phyloP scores from a whole-genome alignment of 2,888 invertebrate species.

The Hedychridium roseum region DNA sequence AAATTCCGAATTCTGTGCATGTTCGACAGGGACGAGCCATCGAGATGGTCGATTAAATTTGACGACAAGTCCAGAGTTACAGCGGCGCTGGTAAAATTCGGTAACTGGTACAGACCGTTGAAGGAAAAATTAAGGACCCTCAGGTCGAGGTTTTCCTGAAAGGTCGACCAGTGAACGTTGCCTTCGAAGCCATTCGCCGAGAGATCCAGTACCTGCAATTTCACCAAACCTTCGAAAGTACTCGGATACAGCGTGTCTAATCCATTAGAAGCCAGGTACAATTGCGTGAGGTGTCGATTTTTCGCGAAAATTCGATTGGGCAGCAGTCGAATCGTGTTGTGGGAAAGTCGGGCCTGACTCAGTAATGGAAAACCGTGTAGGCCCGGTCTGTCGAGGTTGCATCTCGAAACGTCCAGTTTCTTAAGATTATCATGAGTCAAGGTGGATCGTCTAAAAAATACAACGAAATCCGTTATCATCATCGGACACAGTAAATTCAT shows the following conservation, averaged over 20 bases:
- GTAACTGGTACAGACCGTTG: conserved; percentile 45
- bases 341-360: conserved; percentile 68
- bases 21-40: conserved; percentile 31
- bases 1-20: conserved; percentile 70
- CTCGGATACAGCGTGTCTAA: conserved; percentile 69
- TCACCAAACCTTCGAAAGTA: conserved; percentile 70
- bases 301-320: conserved; percentile 70
- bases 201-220: conserved; percentile 72
- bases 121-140: conserved; percentile 70
- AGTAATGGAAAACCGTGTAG: conserved; percentile 71
- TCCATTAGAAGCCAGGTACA: conserved; percentile 75
- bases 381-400: conserved; percentile 62
- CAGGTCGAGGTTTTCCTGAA: conserved; percentile 70
- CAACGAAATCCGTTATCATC: too few relatives aligned
- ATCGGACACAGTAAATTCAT: not conserved
- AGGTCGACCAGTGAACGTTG: conserved; percentile 69
- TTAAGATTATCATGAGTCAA: conserved; percentile 48
- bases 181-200: conserved; percentile 74
- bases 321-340: conserved; percentile 72
- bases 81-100: conserved; percentile 36
- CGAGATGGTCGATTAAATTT: conserved; percentile 42
- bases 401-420: conserved; percentile 51
- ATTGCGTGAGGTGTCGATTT: conserved; percentile 69
- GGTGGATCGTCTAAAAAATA: conserved; percentile 44
- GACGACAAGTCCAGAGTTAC: conserved; percentile 45